Conservation (phyloP, 2,888 invertebrate genomes). For the Leptinotarsa peninsularis region DNA sequence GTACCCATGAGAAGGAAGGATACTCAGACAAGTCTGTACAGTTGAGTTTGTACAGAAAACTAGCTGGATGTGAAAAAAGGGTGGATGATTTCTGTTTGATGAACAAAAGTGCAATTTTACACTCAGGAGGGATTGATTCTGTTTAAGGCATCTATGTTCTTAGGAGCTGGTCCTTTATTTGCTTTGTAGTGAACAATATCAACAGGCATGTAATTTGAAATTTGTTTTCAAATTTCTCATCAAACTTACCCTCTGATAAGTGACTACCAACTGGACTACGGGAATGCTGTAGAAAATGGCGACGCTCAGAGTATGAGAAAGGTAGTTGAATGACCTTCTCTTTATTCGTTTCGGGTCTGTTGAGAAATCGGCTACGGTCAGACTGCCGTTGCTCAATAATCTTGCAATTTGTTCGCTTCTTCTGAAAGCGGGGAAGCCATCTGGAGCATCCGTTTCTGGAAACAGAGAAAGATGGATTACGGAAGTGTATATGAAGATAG, state of each 20-base stretch:
- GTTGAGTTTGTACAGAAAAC: too few species aligned
- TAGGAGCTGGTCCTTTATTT: too few species aligned
- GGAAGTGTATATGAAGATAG: too few species aligned
- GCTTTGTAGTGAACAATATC: background rate
- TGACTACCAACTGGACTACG: slow-evolving; percentile 85
- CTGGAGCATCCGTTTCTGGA: background rate
- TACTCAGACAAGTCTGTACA: too few species aligned
- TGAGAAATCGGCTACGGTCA: slow-evolving; percentile 74
- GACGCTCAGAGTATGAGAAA: slow-evolving; percentile 82
- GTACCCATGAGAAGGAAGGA: too few species aligned
- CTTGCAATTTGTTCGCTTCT: slow-evolving; percentile 43
- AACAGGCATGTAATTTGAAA: background rate
- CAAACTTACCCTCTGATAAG: slow-evolving; percentile 76
- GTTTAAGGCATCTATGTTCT: too few species aligned
- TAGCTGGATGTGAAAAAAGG: too few species aligned
- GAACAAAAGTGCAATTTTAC: too few species aligned
- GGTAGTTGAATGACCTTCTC: slow-evolving; percentile 75
- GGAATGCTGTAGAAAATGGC: slow-evolving; percentile 88
- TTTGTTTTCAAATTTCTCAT: too few species aligned
- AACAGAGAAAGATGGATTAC: background rate
- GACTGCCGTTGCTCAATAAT: slow-evolving; percentile 49
- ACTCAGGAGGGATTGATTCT: too few species aligned
- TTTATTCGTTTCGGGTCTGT: slow-evolving; percentile 70
- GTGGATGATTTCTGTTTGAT: too few species aligned
- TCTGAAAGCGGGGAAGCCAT: slow-evolving; percentile 34